phyloP scores from a whole-genome alignment of 1,140 invertebrate genomes.

The Stratiolaelaps scimitus region DNA sequence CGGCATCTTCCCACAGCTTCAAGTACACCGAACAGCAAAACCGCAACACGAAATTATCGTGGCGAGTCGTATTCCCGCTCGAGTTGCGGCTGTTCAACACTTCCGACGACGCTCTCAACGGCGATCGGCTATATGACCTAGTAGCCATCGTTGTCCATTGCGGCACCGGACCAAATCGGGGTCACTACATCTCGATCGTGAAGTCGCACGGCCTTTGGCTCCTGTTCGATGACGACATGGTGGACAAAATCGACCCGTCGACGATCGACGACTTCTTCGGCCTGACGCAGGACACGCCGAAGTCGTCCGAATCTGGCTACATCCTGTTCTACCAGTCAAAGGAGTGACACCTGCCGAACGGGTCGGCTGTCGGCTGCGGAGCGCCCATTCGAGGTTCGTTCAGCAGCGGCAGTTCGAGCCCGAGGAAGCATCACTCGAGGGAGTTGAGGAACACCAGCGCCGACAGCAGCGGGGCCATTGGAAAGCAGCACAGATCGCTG shows the following conservation, averaged over 20 bases:
- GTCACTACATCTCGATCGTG: conserved; percentile 99
- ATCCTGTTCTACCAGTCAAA: conserved; percentile 98
- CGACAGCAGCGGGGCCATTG: no score
- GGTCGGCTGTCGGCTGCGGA: background rate
- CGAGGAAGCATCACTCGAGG: background rate
- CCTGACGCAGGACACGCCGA: conserved; percentile 91
- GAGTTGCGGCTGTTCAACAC: conserved; percentile 96
- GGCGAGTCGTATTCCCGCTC: conserved; percentile 94
- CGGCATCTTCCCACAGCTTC: conserved; percentile 46
- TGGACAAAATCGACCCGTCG: conserved; percentile 98
- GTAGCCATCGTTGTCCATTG: conserved; percentile 99
- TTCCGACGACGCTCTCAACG: conserved; percentile 92
- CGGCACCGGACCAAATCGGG: conserved; percentile 93
- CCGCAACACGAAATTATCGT: conserved; percentile 95
- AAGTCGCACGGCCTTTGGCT: conserved; percentile 99
- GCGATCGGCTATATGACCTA: conserved; percentile 91
- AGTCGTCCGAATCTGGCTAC: conserved; percentile 97
- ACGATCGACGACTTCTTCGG: conserved; percentile 99
- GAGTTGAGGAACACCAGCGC: background rate
- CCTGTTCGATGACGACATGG: conserved; percentile 98
- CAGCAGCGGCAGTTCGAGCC: background rate
- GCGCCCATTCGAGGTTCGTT: background rate
- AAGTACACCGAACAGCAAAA: conserved; percentile 99
- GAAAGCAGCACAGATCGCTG: no score
- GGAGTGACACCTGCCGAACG: conserved; percentile 45